Evolutionary conservation across 2,113 vertebrate genomes (phyloP), one percentile per base, ranked within the genome.

Genomic region (Heptranchias perlo): DNA sequence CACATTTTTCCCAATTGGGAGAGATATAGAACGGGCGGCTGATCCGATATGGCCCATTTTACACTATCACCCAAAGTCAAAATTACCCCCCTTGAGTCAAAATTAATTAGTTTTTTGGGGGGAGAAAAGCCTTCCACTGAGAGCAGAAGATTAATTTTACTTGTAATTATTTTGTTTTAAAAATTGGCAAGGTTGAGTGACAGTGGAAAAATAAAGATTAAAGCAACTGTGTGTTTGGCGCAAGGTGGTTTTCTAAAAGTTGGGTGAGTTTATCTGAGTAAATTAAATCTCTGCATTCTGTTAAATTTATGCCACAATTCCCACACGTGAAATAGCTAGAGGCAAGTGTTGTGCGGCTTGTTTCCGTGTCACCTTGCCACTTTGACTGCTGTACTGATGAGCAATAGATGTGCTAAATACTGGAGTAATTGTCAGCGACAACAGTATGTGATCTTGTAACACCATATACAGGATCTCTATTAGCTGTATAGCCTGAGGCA

Each of bases 391-490:
- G 96, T 96, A 97, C 98, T 99, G 98, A 97, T 97, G 98, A 98
- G 97, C 97, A 96, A 98, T 98, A 97, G 98, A 98, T 98, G 98
- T 97, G 97, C 98, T 99, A 98, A 99, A 98, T 98, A 98, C 98
- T 97, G 89, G 97, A 96, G 96, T 99, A 98, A 99, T 99, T 98
- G 98, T 98, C 97, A 97, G 97, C 97, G 98, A 96, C 96, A 97
- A 96, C 97, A 98, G 96, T 97, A 97, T 97, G 97, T 96, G 93
- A 97, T 97, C 97, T 97, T 96, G 97, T 98, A 98, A 97, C 97
- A 98, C 98, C 98, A 98, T 98, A 98, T 98, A 98, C 97, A 98
- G 98, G 99, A 98, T 98, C 97, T 97, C 98, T 98, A 98, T 98
- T 98, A 98, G 97, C 98, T 97, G 96, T 97, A 47, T 44, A 97